phyloP scores from a whole-genome alignment of 2,113 vertebrate genomes.

The Ovibos moschatus region DNA sequence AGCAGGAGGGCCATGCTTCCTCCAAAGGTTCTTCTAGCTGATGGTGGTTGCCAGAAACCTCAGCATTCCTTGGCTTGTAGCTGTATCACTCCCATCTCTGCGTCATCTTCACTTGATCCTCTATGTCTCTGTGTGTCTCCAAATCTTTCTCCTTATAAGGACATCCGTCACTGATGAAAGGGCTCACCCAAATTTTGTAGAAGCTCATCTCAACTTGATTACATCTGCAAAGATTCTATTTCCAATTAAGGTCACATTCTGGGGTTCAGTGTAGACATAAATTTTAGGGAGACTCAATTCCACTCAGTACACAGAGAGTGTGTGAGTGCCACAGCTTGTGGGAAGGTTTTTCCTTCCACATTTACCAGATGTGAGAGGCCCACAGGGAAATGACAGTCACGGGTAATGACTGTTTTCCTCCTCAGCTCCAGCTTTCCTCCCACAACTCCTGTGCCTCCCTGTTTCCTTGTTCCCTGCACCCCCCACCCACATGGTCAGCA shows the following conservation, averaged over 20 bases:
- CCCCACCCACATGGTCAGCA: background rate
- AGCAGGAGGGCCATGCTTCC: background rate
- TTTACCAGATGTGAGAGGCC: background rate
- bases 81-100: background rate
- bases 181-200: background rate
- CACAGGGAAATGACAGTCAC: background rate
- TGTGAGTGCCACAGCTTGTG: background rate
- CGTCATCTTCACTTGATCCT: background rate
- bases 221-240: background rate
- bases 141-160: background rate
- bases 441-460: no score
- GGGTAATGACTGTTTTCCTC: background rate
- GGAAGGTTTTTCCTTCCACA: background rate
- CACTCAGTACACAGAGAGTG: background rate
- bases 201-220: background rate
- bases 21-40: background rate
- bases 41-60: background rate
- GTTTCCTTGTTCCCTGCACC: background rate
- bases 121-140: background rate
- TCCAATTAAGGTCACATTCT: background rate
- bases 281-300: background rate
- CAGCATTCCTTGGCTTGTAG: background rate
- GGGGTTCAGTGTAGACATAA: background rate
- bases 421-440: background rate
- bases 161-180: background rate